Evolutionary conservation across 2,113 vertebrate species (phyloP).

Genomic region (Actenoides lindsayi): DNA sequence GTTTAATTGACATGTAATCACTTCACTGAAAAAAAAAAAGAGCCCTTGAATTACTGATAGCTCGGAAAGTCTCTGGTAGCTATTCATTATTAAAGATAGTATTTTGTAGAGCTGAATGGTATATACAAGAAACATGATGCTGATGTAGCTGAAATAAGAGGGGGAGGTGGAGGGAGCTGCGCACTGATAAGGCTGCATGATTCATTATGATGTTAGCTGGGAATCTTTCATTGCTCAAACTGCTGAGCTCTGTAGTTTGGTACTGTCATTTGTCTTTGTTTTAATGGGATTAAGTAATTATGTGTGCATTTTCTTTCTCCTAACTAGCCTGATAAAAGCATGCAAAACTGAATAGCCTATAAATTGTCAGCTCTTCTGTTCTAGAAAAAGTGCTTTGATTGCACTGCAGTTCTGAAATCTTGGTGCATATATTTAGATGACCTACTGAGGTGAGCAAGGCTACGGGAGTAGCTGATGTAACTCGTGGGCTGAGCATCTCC

Average conservation of each 20-base stretch:
- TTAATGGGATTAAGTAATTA: constrained; percentile 68
- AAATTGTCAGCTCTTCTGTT: constrained; percentile 41
- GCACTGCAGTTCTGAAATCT: constrained; percentile 19
- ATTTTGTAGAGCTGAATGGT: background rate
- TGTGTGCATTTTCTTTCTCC: constrained; percentile 37
- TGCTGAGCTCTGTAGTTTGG: constrained; percentile 33
- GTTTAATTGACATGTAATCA: background rate
- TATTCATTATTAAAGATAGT: background rate
- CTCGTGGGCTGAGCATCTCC: constrained; percentile 13
- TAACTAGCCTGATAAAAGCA: constrained; percentile 64
- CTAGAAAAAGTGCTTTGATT: constrained; percentile 35
- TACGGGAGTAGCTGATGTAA: constrained; percentile 11
- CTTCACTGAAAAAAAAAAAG: background rate
- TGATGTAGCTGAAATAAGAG: constrained; percentile 47
- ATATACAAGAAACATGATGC: background rate
- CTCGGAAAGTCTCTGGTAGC: background rate
- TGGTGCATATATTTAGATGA: constrained; percentile 36
- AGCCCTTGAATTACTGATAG: background rate
- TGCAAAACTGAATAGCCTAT: constrained; percentile 40
- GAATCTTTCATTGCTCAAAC: constrained; percentile 33
- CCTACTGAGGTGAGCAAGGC: constrained; percentile 36
- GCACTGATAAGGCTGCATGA: constrained; percentile 8
- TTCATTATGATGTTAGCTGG: constrained; percentile 19
- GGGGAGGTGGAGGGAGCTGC: constrained; percentile 51
- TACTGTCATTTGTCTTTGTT: constrained; percentile 53